Percentiles rank a stretch among this genome's conserved stretches.
Conservation (phyloP, 2,888 invertebrate species). For the Patella depressa region DNA sequence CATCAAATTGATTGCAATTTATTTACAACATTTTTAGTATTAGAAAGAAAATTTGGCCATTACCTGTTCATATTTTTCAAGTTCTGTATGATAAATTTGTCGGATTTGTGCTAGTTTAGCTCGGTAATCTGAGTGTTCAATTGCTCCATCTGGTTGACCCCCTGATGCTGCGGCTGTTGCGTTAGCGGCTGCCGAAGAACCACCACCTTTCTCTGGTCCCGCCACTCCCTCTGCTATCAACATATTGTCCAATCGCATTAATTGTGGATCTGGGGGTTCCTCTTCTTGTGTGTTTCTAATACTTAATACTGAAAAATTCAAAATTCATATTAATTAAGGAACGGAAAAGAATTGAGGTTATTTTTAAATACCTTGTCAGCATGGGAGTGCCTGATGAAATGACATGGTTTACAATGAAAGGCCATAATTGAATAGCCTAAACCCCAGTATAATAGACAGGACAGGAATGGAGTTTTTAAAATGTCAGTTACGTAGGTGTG, state of each 20-base stretch:
- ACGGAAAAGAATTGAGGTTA: no score
- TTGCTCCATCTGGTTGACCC: slow-evolving; percentile 80
- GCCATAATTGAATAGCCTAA: no score
- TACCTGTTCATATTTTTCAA: slow-evolving; percentile 98
- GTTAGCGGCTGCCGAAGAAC: slow-evolving; percentile 67
- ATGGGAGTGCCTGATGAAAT: no score
- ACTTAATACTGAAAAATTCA: slow-evolving; percentile 81
- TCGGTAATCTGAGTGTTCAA: slow-evolving; percentile 99
- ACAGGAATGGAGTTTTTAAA: no score
- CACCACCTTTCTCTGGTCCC: slow-evolving; percentile 71
- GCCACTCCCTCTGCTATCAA: slow-evolving; percentile 88
- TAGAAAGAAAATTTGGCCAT: slow-evolving; percentile 35
- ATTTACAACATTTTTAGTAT: neutral
- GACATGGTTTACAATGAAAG: no score
- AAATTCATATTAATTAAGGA: no score
- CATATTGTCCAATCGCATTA: slow-evolving; percentile 99
- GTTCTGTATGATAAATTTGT: slow-evolving; percentile 98
- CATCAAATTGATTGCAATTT: no score
- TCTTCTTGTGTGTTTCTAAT: slow-evolving; percentile 97
- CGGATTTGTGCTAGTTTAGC: slow-evolving; percentile 98
- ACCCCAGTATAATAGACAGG: no score
- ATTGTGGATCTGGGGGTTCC: slow-evolving; percentile 96
- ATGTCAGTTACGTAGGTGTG: no score
- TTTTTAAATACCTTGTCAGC: no score
- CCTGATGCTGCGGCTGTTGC: slow-evolving; percentile 68